A percentile compares a stretch with the other conserved stretches of the same genome.
Conservation (phyloP, 2,888 invertebrate species). For the Ypsolopha scabrella region DNA sequence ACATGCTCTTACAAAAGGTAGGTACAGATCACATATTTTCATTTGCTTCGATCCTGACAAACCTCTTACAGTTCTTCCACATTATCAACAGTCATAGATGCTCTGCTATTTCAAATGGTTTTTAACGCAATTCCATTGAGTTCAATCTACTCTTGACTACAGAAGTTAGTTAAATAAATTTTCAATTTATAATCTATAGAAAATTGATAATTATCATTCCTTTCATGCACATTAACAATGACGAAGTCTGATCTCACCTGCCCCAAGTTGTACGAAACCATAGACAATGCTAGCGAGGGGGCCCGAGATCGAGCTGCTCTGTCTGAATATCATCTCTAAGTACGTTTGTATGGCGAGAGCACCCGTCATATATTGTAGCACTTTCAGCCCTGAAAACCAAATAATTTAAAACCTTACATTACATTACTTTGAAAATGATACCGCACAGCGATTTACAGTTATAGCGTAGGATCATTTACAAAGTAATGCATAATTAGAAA, state of each 20-base stretch:
- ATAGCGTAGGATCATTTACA: background rate
- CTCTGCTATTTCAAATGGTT: too few relatives aligned
- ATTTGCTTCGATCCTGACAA: too few relatives aligned
- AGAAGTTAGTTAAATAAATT: background rate
- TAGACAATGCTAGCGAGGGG: constrained; percentile 69
- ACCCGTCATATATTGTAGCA: constrained; percentile 72
- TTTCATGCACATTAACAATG: background rate
- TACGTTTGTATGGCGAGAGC: constrained; percentile 71
- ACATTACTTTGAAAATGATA: background rate
- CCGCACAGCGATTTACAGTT: background rate
- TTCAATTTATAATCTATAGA: background rate
- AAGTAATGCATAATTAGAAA: too few relatives aligned
- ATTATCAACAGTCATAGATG: too few relatives aligned
- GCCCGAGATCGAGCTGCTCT: constrained; percentile 64
- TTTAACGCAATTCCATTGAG: too few relatives aligned
- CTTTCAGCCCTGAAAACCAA: constrained; percentile 57
- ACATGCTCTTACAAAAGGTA: too few relatives aligned
- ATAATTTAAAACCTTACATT: background rate
- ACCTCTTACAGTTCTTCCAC: too few relatives aligned
- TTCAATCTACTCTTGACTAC: too few relatives aligned
- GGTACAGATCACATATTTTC: too few relatives aligned
- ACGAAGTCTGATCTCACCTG: constrained; percentile 33
- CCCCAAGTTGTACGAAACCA: constrained; percentile 69
- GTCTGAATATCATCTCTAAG: constrained; percentile 70
- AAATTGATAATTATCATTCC: background rate